A percentile compares a stretch with the other conserved stretches of the same genome.
These are phyloP conservation scores for Archocentrus centrarchus DNA, from an alignment of 2,113 vertebrate species.

Conservation along the genomic window DNA sequence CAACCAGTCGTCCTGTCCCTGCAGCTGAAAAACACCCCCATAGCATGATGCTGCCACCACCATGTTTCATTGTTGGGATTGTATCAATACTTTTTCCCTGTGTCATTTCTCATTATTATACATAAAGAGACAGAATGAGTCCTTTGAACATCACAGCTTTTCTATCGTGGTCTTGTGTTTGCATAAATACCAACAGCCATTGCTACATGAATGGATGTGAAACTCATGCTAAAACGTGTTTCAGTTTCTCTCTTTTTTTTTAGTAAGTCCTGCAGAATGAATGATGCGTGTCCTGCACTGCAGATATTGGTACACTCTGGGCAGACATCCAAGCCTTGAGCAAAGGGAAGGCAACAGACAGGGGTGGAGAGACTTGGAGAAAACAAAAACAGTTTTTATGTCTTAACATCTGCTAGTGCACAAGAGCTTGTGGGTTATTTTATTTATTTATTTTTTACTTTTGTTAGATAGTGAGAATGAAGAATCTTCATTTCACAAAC, in stretches of 20 bases:
- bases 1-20: too few relatives aligned
- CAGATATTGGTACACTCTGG: constrained; percentile 28
- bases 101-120: too few relatives aligned
- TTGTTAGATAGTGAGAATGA: not conserved
- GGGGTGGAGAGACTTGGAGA: not conserved
- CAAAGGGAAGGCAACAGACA: not conserved
- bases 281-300: constrained; percentile 21
- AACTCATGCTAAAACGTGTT: not conserved
- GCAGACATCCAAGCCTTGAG: not conserved
- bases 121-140: too few relatives aligned
- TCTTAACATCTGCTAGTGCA: not conserved
- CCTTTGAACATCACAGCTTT: too few relatives aligned
- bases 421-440: not conserved
- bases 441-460: not conserved
- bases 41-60: too few relatives aligned
- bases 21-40: too few relatives aligned
- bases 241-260: not conserved
- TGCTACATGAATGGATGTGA: not conserved
- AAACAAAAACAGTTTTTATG: not conserved
- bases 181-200: not conserved
- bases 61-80: too few relatives aligned
- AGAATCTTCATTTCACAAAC: not conserved
- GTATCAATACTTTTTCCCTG: too few relatives aligned
- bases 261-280: not conserved
- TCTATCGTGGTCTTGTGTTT: too few relatives aligned